Conservation (phyloP, 2,888 invertebrate species). For the Lissocephala sabroskyi region DNA sequence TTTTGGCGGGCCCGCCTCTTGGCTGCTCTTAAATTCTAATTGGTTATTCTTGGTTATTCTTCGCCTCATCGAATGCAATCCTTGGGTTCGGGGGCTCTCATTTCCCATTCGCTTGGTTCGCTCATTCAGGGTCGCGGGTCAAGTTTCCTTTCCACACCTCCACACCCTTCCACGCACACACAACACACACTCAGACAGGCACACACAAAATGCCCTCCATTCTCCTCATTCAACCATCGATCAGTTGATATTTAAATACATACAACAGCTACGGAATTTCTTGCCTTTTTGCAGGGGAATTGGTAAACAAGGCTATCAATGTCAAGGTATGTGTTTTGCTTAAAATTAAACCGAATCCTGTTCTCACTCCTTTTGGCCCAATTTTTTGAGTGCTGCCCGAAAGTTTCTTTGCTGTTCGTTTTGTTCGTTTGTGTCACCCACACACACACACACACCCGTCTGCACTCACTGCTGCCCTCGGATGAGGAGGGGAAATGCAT, state of each 20-base stretch:
- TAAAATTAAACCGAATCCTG: too few species aligned
- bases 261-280: constrained; percentile 72
- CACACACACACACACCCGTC: too few species aligned
- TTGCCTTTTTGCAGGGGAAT: constrained; percentile 88
- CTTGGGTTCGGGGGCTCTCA: too few species aligned
- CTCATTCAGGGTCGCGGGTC: neutral
- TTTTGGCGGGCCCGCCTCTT: too few species aligned
- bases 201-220: constrained; percentile 14
- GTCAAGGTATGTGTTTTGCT: constrained; percentile 85
- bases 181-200: constrained; percentile 17
- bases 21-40: too few species aligned
- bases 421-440: constrained; percentile 6
- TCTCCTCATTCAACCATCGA: constrained; percentile 21
- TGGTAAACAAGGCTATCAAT: constrained; percentile 97
- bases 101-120: neutral
- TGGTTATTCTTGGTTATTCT: too few species aligned
- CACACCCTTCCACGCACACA: constrained; percentile 9
- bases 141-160: neutral
- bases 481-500: too few species aligned
- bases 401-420: neutral
- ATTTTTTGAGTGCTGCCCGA: too few species aligned
- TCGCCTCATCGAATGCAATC: too few species aligned
- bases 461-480: too few species aligned
- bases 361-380: too few species aligned
- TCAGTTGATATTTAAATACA: constrained; percentile 53